These are phyloP conservation scores for Mactra quadrangularis DNA, from an alignment of 1,140 invertebrate species.

Conservation along the genomic window DNA sequence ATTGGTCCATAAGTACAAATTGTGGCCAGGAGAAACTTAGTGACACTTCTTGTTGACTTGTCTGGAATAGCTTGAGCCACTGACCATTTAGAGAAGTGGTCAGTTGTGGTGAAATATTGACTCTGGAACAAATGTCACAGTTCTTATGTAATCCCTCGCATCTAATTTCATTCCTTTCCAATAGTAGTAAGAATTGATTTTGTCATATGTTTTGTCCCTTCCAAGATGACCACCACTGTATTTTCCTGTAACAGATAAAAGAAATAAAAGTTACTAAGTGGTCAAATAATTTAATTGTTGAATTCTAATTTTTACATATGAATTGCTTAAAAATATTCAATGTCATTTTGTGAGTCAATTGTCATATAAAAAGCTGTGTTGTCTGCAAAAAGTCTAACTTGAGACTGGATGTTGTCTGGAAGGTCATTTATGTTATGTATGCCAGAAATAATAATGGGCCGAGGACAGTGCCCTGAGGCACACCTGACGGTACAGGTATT, in stretches of 20 bases:
- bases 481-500: too few relatives aligned
- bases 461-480: too few relatives aligned
- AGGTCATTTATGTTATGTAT: too few relatives aligned
- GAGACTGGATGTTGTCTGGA: too few relatives aligned
- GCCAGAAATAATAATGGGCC: too few relatives aligned
- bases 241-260: background rate
- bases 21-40: background rate
- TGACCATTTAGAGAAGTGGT: background rate
- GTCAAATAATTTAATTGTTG: too few relatives aligned
- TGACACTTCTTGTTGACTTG: background rate
- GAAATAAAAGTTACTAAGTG: too few relatives aligned
- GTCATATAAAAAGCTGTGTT: too few relatives aligned
- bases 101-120: background rate
- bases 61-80: background rate
- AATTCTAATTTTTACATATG: too few relatives aligned
- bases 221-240: conserved; percentile 6
- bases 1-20: background rate
- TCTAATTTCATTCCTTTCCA: conserved; percentile 6
- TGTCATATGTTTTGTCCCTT: conserved; percentile 6
- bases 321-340: too few relatives aligned
- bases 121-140: background rate
- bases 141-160: background rate
- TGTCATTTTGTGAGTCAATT: too few relatives aligned
- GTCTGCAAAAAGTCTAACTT: too few relatives aligned
- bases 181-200: background rate